Conservation (phyloP, 2,797 vertebrate genomes). For the Melanotaenia maccullochi region DNA sequence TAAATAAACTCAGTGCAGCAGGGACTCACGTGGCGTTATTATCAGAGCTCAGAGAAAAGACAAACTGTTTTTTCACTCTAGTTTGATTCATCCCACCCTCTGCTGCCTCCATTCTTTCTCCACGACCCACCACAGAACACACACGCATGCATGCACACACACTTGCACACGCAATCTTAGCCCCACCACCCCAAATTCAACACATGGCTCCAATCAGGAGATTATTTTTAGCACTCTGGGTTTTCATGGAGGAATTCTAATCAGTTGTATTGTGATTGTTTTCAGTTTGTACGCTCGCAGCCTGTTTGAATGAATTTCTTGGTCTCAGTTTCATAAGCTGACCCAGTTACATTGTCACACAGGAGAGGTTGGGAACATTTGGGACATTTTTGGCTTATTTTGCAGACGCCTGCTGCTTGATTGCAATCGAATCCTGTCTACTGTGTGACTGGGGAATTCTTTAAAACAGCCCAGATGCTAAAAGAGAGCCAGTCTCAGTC, state of each 20-base stretch:
- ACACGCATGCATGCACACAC: conserved; percentile 30
- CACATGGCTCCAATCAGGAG: conserved; percentile 83
- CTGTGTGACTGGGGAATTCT: conserved; percentile 64
- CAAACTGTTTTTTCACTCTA: conserved; percentile 80
- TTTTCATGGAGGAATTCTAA: conserved; percentile 77
- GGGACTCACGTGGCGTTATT: conserved; percentile 82
- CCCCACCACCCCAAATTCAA: conserved; percentile 67
- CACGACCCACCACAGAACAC: conserved; percentile 64
- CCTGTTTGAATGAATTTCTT: conserved; percentile 42
- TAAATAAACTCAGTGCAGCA: conserved; percentile 82
- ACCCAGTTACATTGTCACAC: conserved; percentile 20
- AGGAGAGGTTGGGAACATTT: conserved; percentile 35
- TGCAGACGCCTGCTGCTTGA: conserved; percentile 60
- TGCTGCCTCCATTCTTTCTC: conserved; percentile 55
- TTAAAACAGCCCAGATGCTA: conserved; percentile 65
- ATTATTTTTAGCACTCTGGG: conserved; percentile 84
- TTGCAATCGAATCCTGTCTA: conserved; percentile 64
- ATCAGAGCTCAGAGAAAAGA: conserved; percentile 84
- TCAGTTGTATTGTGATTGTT: conserved; percentile 69
- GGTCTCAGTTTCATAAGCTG: conserved; percentile 32
- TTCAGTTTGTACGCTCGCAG: conserved; percentile 49
- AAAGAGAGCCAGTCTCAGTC: conserved; percentile 51
- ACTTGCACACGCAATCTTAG: conserved; percentile 37
- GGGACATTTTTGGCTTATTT: conserved; percentile 38
- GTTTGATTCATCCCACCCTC: conserved; percentile 79